Evolutionary conservation across 2,797 vertebrate species (phyloP).

Genomic region (Phaenicophaeus curvirostris): DNA sequence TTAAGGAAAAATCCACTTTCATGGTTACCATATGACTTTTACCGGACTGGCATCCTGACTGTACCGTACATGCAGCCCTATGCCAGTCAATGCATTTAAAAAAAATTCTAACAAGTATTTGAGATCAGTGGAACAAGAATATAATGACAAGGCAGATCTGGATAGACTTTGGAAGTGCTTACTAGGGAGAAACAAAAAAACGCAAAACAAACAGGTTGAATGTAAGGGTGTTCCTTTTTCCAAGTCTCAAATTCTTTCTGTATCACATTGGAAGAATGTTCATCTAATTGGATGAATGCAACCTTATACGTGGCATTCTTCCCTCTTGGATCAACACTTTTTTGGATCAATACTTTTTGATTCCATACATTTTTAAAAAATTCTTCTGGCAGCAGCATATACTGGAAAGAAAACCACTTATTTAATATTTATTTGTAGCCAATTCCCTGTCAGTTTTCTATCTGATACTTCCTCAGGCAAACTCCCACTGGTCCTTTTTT

Average conservation of each 20-base stretch:
- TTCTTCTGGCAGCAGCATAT: background rate
- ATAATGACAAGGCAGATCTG: background rate
- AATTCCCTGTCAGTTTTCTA: constrained; percentile 1
- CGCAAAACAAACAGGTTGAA: background rate
- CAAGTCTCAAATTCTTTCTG: background rate
- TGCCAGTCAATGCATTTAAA: background rate
- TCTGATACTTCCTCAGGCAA: background rate
- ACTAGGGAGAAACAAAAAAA: background rate
- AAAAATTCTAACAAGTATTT: background rate
- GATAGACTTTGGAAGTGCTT: background rate
- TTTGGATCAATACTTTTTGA: background rate
- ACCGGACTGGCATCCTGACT: background rate
- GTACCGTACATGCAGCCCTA: background rate
- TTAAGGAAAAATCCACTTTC: background rate
- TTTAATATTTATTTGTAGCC: background rate
- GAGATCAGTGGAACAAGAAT: background rate
- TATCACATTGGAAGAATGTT: background rate
- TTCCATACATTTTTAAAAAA: background rate
- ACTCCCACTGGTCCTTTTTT: background rate
- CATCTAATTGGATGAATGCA: background rate
- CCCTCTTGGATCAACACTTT: background rate
- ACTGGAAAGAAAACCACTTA: background rate
- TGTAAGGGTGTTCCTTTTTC: background rate
- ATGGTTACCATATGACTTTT: background rate
- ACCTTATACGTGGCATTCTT: background rate